A percentile compares a stretch with the other conserved stretches of the same genome.
Evolutionary conservation across 2,113 vertebrate genomes (phyloP).

Genomic region (Podilymbus podiceps): DNA sequence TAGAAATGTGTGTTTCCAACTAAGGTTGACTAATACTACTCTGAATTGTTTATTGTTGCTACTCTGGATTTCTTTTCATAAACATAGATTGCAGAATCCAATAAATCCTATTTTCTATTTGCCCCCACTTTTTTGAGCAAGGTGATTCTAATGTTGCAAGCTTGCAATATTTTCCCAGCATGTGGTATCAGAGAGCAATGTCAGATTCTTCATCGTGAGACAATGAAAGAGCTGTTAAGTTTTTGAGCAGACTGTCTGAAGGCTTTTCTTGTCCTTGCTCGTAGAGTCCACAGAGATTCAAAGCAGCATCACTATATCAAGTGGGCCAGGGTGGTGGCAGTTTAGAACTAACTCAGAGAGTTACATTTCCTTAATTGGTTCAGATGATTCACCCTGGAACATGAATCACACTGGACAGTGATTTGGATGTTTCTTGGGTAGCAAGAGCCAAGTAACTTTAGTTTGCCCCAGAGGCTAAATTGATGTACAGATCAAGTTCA

Average conservation of each 20-base stretch:
- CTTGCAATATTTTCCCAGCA: background rate
- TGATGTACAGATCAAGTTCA: background rate
- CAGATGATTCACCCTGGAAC: background rate
- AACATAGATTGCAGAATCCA: background rate
- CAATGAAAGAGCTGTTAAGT: background rate
- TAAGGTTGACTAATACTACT: background rate
- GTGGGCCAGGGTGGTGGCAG: background rate
- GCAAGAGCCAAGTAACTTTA: slow-evolving; percentile 14
- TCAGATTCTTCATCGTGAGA: background rate
- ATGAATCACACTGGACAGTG: background rate
- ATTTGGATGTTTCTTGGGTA: background rate
- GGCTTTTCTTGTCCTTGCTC: background rate
- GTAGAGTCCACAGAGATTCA: background rate
- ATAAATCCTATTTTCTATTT: background rate
- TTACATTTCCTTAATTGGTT: background rate
- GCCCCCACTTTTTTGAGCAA: background rate
- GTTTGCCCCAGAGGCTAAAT: background rate
- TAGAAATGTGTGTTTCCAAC: background rate
- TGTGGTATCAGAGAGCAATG: rapidly evolving
- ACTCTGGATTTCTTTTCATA: background rate
- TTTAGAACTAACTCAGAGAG: background rate
- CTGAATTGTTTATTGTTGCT: background rate
- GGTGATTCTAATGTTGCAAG: background rate
- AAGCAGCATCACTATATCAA: background rate
- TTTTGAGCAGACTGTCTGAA: background rate